Evolutionary conservation across 1,140 invertebrate genomes (phyloP), one percentile per base, ranked within the genome.

Genomic region (Drosophila nasuta): DNA sequence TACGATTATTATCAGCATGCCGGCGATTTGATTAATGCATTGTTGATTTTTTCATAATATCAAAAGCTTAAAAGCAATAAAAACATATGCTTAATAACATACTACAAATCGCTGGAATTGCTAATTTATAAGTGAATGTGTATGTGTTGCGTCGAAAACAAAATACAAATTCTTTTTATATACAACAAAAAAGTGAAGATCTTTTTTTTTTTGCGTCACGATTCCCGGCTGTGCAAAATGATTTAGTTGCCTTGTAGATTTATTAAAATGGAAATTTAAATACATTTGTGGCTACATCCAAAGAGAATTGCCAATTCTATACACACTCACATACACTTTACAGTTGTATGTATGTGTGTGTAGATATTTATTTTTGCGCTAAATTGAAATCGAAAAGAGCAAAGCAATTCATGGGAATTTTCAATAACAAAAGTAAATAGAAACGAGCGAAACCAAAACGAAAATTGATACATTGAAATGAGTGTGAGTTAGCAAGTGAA

Each of bases 391-490:
- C 38, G 66, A 75, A 75, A 71, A 71, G 49, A 64, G 43, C 46
- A 64, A 70, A 59, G 15, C 68, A 51, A 63, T 72, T 66, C 56
- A 60, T 56, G 35, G 43, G 58, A 72, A 58, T 60, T 54, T 25
- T 59, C 59, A 81, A 66, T 71, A 81, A 62, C 58, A 77, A 79
- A 74, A 77, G 82, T 81, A 82, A 74, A 74, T 69, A 69, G 57
- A 68, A 46, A 8, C 41, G 45, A 79, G 8, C 41, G 45, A 79
- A 80, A 69, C 54, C 46, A 67, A 57, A 79, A 56, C 51, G 66
- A 83, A 87, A 82, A 82, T 75, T 83, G 59, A 82, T 88, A 87
- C 62, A 76, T 58, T 79, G 60, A 38, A 33, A 33, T 49, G 45
- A 58, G 56, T 64, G 49, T 66, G 72, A 48, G 54, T 66, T 66